Conservation (phyloP, 1,140 invertebrate genomes). For the Ericerus pela region DNA sequence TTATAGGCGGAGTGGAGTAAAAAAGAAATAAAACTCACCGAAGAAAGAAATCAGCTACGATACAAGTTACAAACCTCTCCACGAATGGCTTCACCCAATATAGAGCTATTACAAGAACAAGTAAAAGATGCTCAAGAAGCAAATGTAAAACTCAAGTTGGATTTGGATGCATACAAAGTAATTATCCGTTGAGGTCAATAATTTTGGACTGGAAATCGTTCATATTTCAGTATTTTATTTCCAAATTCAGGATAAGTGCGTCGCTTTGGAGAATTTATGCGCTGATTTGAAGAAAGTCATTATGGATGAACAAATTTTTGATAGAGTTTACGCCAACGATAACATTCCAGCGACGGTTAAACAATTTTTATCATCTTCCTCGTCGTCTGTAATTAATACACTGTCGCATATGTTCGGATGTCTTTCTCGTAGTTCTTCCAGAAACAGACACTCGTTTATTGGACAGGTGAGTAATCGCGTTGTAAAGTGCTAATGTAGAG, state of each 20-base stretch:
- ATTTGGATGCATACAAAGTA: neutral
- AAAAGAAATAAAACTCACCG: neutral
- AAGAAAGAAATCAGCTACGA: neutral
- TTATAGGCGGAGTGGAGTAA: neutral
- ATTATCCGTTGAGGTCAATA: neutral
- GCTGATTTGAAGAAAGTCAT: conserved; percentile 6
- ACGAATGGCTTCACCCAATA: neutral
- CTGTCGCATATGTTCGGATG: neutral
- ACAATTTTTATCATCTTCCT: conserved; percentile 1
- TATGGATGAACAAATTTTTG: neutral
- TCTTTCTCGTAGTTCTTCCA: neutral
- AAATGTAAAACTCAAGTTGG: conserved; percentile 3
- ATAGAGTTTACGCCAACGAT: conserved; percentile 3
- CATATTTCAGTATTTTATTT: neutral
- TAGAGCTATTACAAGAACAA: conserved; percentile 1
- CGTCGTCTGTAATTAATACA: neutral
- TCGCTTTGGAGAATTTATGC: neutral
- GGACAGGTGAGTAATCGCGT: neutral
- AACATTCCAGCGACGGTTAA: conserved; percentile 3
- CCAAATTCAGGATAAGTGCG: neutral
- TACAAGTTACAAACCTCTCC: neutral
- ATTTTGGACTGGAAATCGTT: neutral
- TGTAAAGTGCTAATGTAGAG: neutral
- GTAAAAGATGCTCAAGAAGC: neutral
- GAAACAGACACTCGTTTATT: neutral